phyloP scores from a whole-genome alignment of 2,113 vertebrate genomes.

The Pteruthius melanotis region DNA sequence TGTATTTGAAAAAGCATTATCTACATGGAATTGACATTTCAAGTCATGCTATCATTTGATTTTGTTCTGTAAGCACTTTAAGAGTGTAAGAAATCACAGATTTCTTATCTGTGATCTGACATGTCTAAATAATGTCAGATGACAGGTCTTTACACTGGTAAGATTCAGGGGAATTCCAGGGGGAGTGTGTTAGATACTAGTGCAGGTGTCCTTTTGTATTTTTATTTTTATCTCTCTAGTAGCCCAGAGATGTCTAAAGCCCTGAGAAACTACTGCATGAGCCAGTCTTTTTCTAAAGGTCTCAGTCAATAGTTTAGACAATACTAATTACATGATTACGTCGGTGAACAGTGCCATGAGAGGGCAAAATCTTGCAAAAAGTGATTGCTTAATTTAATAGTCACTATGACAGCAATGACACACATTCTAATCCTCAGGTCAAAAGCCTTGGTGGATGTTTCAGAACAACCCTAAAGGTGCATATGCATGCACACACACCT shows the following conservation, averaged over 20 bases:
- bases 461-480: background rate
- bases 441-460: background rate
- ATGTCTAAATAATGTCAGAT: background rate
- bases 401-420: background rate
- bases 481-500: fast-evolving
- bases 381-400: background rate
- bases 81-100: background rate
- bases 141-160: background rate
- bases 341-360: background rate
- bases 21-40: background rate
- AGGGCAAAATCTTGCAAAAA: background rate
- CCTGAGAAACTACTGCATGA: background rate
- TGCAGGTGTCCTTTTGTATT: background rate
- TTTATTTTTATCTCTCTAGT: background rate
- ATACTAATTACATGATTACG: background rate
- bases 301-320: background rate
- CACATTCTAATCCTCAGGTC: background rate
- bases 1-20: background rate
- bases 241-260: background rate
- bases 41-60: background rate
- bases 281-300: background rate
- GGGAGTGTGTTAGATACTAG: background rate
- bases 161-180: background rate
- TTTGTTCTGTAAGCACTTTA: background rate
- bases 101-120: too few relatives aligned